Percentiles rank a stretch among this genome's conserved stretches.
Conservation (phyloP, 2,888 invertebrate species). For the Petrolisthes cinctipes region DNA sequence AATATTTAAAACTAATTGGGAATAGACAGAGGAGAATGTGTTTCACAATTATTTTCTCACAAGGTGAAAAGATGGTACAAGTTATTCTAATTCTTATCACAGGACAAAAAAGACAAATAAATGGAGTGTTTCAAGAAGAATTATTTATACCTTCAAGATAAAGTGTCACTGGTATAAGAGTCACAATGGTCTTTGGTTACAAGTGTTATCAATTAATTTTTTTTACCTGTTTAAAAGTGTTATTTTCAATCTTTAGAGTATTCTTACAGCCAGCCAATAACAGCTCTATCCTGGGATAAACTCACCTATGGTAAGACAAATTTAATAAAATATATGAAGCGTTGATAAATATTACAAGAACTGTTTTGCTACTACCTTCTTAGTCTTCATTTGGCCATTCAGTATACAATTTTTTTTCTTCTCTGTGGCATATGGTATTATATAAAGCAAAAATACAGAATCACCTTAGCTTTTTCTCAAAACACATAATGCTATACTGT, state of each 20-base stretch:
- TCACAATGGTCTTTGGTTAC: slow-evolving; percentile 26
- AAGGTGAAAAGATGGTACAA: slow-evolving; percentile 41
- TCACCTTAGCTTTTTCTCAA: slow-evolving; percentile 5
- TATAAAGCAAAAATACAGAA: slow-evolving; percentile 26
- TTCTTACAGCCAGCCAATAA: neutral
- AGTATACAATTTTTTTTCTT: neutral
- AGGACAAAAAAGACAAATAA: slow-evolving; percentile 35
- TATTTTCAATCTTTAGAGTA: too few relatives aligned
- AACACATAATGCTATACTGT: too few relatives aligned
- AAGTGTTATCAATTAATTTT: neutral
- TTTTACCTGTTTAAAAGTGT: too few relatives aligned
- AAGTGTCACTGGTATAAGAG: slow-evolving; percentile 3
- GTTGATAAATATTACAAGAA: slow-evolving; percentile 14
- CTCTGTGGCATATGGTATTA: slow-evolving; percentile 41
- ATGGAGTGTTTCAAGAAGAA: slow-evolving; percentile 48
- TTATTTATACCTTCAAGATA: slow-evolving; percentile 8
- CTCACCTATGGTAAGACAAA: slow-evolving; percentile 11
- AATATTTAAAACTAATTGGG: slow-evolving; percentile 29
- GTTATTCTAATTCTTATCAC: slow-evolving; percentile 53
- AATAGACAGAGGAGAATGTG: slow-evolving; percentile 34
- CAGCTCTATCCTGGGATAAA: neutral
- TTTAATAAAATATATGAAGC: neutral
- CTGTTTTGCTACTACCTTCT: neutral
- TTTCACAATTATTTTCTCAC: slow-evolving; percentile 57
- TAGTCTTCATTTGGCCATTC: slow-evolving; percentile 12